Base-by-base conservation (phyloP, 2,888 invertebrate species). In the Rhopalosiphum nymphaeae region DNA sequence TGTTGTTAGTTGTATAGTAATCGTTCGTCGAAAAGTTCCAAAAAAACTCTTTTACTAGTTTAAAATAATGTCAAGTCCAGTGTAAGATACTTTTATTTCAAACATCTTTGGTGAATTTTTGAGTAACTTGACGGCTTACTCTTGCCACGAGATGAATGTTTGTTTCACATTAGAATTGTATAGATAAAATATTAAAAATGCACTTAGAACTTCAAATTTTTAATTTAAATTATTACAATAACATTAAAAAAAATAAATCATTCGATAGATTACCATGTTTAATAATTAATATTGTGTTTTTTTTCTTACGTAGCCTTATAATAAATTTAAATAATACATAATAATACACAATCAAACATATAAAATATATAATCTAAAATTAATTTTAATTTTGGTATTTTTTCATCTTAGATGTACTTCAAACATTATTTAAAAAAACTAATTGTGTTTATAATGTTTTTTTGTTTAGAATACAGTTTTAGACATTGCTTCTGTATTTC, bases 401-500 rank as follows among this genome's bases (percentile, higher is more conserved):
- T 21, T 36, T 78, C 0, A 26, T 36, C 21, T 78, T 36, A 21
- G 21, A 1, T 36, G 36, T 9, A 46, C 44, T 46, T 46, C 21
- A 36, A 9, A 78, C 0, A 78, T 21, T n/a, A 67, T 67, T n/a
- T 36, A 36, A 9, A 3, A 9, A 36, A 36, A 21, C 9, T 78
- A 36, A 78, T 42, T 78, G 78, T 36, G 21, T 36, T 21, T 36
- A 78, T 21, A 21, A 78, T 36, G 78, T 36, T 36, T 21, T 16
- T 36, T 21, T 84, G 3, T 89, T 46, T 78, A 95, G 95, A 91
- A 94, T 67, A 91, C 92, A 3, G 87, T 95, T 42, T 78, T 95
- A 78, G 91, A 94, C 42, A 91, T 95, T 3, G 25, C 85, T 36
- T 94, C 94, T n/a, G 91, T 89, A 57, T 95, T 95, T 94, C 95